Evolutionary conservation across 2,113 vertebrate species (phyloP).

Genomic region (Morone saxatilis): DNA sequence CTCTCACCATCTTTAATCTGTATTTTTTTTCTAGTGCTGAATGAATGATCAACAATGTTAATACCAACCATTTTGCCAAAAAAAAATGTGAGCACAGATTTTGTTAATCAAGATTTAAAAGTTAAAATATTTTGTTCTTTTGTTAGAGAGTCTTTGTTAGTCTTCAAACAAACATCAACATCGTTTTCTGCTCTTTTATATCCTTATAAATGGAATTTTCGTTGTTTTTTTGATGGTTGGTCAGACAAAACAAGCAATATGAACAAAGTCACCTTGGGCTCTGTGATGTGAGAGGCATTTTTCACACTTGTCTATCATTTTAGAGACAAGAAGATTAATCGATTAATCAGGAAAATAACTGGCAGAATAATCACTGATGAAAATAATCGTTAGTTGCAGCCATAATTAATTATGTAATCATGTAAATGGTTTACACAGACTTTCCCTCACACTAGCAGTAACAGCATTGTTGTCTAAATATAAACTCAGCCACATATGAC

Average conservation of each 20-base stretch:
- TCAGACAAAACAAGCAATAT: conserved; percentile 17
- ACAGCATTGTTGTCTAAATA: conserved; percentile 55
- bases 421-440: conserved; percentile 30
- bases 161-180: too few species aligned
- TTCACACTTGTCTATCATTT: conserved; percentile 28
- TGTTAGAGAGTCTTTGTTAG: too few species aligned
- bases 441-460: conserved; percentile 31
- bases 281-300: conserved; percentile 11
- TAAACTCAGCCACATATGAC: conserved; percentile 59
- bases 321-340: conserved; percentile 34
- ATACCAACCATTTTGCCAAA: neutral
- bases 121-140: too few species aligned
- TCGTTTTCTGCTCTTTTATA: too few species aligned
- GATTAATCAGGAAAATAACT: conserved; percentile 38
- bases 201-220: too few species aligned
- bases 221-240: neutral
- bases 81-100: neutral
- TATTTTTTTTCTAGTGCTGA: neutral
- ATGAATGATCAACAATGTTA: neutral
- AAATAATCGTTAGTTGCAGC: conserved; percentile 50
- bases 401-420: conserved; percentile 55
- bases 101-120: neutral
- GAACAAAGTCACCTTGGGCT: conserved; percentile 23
- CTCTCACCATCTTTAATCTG: neutral
- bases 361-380: conserved; percentile 49